phyloP scores from a whole-genome alignment of 2,113 vertebrate genomes.

The Chloropsis cyanopogon region DNA sequence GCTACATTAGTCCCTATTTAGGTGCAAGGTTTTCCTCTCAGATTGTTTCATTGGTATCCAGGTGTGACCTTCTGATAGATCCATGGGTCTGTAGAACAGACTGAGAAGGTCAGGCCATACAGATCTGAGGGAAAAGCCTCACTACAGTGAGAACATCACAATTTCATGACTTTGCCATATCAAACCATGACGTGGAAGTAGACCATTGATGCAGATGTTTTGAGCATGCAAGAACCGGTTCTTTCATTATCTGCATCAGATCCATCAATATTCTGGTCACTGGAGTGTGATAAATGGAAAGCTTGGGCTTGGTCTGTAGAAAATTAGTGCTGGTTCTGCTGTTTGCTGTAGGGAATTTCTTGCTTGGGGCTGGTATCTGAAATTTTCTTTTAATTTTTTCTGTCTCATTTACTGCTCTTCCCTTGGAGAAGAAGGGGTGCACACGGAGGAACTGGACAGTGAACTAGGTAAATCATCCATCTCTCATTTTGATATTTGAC shows the following conservation, averaged over 20 bases:
- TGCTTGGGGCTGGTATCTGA: constrained; percentile 76
- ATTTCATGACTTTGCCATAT: constrained; percentile 2
- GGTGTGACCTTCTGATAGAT: background rate
- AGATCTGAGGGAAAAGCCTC: background rate
- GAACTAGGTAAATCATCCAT: constrained; percentile 89
- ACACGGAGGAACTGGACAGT: constrained; percentile 99
- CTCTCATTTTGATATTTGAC: constrained; percentile 52
- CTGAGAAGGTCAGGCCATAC: fast-evolving
- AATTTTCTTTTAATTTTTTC: constrained; percentile 78
- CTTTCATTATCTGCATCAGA: constrained; percentile 35
- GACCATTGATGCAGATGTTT: background rate
- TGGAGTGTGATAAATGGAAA: constrained; percentile 22
- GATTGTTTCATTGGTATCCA: background rate
- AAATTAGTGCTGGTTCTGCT: constrained; percentile 53
- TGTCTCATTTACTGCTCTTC: constrained; percentile 76
- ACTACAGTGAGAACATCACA: background rate
- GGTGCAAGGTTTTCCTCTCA: constrained; percentile 4
- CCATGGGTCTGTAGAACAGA: background rate
- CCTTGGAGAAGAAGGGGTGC: constrained; percentile 96
- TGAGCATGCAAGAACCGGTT: constrained; percentile 2
- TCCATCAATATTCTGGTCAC: constrained; percentile 46
- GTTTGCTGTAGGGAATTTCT: constrained; percentile 69
- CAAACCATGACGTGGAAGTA: background rate
- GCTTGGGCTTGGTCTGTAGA: constrained; percentile 52
- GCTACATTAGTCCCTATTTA: constrained; percentile 14